Evolutionary conservation across 2,113 vertebrate species (phyloP), one percentile per base, ranked within the genome.

Genomic region (Scomber japonicus): DNA sequence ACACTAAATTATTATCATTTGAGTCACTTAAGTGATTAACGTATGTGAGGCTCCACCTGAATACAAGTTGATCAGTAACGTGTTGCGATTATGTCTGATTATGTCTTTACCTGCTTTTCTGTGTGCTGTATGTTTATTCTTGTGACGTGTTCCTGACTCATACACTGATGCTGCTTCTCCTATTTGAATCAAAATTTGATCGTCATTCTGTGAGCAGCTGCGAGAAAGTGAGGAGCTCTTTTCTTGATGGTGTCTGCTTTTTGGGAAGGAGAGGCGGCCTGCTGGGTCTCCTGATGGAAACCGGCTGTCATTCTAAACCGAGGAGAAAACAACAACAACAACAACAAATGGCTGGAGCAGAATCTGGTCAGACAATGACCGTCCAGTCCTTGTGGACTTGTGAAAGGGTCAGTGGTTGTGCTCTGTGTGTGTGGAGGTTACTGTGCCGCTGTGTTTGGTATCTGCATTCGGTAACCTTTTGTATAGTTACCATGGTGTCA

Each of bases 401-500:
- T 62, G 31, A 44, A 72, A 69, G 49, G 78, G 75, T 27, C 24
- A 27, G 24, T 78, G 11, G 24, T 57, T 54, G 50, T 2, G 57
- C 61, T 74, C 49, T 40, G 7, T 67, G 51, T 73, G 78, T 54
- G 59, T 21, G 1, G 71, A 78, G 66, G 68, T 82, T 44, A 73
- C 57, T 77, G 75, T 57, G 71, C 68, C 63, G 75, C 83, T n/a
- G 57, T 10, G 77, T 27, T 27, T 16, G 54, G 31, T 55, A 46
- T 84, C 11, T 69, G 60, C 21, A 35, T 69, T 78, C 21, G 27
- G 30, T 78, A 48, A 83, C 81, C 78, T 73, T 83, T 89, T 80
- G 56, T 78, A 19, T 44, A 21, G 82, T 91, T 81, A 45, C 82
- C 69, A 86, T 80, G 68, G 80, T 68, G 16, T 85, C 70, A 62